Conservation (phyloP, 1,140 invertebrate species). For the Patella vulgata region DNA sequence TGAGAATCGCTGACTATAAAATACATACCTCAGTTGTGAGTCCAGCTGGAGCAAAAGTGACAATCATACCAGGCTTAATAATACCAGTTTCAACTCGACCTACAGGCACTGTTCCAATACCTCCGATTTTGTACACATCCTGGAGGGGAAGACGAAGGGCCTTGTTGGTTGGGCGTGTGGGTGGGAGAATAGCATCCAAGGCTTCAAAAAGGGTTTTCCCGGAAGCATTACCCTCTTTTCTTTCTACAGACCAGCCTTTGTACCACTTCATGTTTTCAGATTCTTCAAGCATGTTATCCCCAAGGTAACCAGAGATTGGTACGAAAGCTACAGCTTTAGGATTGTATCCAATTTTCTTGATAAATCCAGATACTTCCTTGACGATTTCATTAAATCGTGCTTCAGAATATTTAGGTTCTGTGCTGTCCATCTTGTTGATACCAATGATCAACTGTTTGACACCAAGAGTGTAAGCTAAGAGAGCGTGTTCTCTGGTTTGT, state of each 20-base stretch:
- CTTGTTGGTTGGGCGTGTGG: conserved; percentile 93
- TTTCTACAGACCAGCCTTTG: conserved; percentile 83
- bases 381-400: conserved; percentile 95
- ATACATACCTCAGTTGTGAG: conserved; percentile 91
- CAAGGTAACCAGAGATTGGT: conserved; percentile 98
- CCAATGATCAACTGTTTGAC: conserved; percentile 98
- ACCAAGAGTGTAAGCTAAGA: conserved; percentile 96
- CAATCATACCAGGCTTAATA: conserved; percentile 97
- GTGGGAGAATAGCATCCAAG: conserved; percentile 93
- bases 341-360: conserved; percentile 97
- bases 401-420: conserved; percentile 95
- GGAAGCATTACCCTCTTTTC: conserved; percentile 86
- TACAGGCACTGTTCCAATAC: conserved; percentile 99
- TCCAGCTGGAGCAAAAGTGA: conserved; percentile 91
- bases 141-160: conserved; percentile 95
- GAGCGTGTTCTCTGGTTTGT: conserved; percentile 98
- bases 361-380: conserved; percentile 94
- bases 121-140: conserved; percentile 99
- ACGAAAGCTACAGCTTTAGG: conserved; percentile 96
- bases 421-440: conserved; percentile 99
- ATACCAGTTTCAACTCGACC: conserved; percentile 98
- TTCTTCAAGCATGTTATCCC: conserved; percentile 96
- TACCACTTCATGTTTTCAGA: conserved; percentile 96
- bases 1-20: too few relatives aligned
- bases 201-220: conserved; percentile 93